Percentiles rank a stretch among this genome's conserved stretches.
These are phyloP conservation scores for Xanthia togata DNA, from an alignment of 2,888 invertebrate genomes.

Conservation along the genomic window DNA sequence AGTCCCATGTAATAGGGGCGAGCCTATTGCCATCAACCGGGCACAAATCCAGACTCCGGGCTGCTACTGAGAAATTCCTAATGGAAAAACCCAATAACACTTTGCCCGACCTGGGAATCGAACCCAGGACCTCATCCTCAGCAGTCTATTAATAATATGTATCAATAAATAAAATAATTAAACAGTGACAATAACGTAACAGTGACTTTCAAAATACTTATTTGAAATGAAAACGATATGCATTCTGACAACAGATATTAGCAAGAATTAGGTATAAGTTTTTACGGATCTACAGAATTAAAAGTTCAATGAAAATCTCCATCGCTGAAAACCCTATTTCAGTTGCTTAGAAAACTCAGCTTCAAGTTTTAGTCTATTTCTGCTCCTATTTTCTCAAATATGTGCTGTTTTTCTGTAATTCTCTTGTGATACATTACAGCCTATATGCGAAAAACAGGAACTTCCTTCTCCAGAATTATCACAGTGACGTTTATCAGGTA, in stretches of 20 bases:
- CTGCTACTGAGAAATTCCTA: too few relatives aligned
- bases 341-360: too few relatives aligned
- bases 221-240: neutral
- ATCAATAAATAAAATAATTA: neutral
- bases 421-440: neutral
- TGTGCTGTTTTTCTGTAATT: neutral
- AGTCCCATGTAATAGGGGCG: too few relatives aligned
- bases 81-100: too few relatives aligned
- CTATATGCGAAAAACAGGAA: slow-evolving; percentile 4
- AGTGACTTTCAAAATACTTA: too few relatives aligned
- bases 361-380: too few relatives aligned
- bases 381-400: neutral
- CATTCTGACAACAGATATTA: neutral
- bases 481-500: slow-evolving; percentile 72
- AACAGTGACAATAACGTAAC: neutral
- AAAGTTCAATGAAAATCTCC: neutral
- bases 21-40: too few relatives aligned
- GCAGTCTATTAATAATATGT: too few relatives aligned
- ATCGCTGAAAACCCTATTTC: neutral
- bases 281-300: neutral
- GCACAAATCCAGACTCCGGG: too few relatives aligned
- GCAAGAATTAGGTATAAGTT: neutral
- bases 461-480: slow-evolving; percentile 59
- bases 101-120: too few relatives aligned
- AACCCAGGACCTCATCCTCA: too few relatives aligned